These are phyloP conservation scores for Avahi laniger DNA, from an alignment of 2,797 vertebrate species.

Conservation along the genomic window DNA sequence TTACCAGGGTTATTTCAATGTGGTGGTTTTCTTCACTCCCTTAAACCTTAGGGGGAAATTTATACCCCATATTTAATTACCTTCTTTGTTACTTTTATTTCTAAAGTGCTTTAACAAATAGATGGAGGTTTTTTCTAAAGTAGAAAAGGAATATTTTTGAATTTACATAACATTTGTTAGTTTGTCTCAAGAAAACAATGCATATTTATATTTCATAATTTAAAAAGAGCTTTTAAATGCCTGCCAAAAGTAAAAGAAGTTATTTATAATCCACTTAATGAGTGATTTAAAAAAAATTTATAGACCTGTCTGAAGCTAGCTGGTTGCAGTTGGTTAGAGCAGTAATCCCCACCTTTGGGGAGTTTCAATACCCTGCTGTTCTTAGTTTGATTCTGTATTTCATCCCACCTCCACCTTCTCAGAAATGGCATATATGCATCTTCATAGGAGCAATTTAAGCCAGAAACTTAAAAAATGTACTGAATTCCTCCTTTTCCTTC, in stretches of 20 bases:
- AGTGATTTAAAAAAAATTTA: neutral
- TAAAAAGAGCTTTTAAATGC: neutral
- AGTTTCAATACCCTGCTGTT: neutral
- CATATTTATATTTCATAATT: constrained; percentile 39
- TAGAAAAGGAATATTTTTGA: constrained; percentile 46
- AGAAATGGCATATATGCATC: neutral
- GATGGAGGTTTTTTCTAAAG: neutral
- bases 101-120: constrained; percentile 10
- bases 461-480: neutral
- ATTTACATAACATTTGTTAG: constrained; percentile 28
- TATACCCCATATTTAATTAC: constrained; percentile 33
- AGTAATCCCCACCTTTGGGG: neutral
- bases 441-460: neutral
- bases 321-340: neutral
- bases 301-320: neutral
- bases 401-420: neutral
- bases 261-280: constrained; percentile 25
- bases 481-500: neutral
- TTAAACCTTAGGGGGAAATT: neutral
- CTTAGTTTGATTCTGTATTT: neutral
- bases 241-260: constrained; percentile 7
- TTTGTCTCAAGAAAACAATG: constrained; percentile 32
- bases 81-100: constrained; percentile 44
- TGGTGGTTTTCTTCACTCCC: neutral
- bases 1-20: neutral